A percentile compares a stretch with the other conserved stretches of the same genome.
phyloP scores from a whole-genome alignment of 1,140 invertebrate species.

The Gryon sp. region DNA sequence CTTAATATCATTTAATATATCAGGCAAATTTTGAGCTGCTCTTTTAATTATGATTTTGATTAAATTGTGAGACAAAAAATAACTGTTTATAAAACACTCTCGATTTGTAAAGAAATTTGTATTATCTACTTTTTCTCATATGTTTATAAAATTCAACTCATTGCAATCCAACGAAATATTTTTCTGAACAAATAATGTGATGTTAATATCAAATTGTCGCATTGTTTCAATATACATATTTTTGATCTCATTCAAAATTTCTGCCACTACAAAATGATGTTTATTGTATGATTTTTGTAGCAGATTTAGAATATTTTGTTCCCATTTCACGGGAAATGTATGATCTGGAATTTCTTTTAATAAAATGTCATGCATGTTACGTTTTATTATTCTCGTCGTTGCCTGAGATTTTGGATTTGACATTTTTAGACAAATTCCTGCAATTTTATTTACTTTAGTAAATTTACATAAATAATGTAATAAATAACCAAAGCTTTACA shows the following conservation, averaged over 20 bases:
- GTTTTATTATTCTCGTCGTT: not conserved
- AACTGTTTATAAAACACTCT: slow-evolving; percentile 62
- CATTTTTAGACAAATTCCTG: too few relatives aligned
- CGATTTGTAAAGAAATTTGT: slow-evolving; percentile 50
- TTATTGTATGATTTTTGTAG: slow-evolving; percentile 45
- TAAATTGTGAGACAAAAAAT: slow-evolving; percentile 71
- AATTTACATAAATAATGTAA: too few relatives aligned
- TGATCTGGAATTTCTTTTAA: slow-evolving; percentile 14
- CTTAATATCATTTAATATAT: slow-evolving; percentile 48
- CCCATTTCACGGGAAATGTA: slow-evolving; percentile 23
- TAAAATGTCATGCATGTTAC: slow-evolving; percentile 16
- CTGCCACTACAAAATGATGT: slow-evolving; percentile 53
- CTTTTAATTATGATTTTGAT: slow-evolving; percentile 67
- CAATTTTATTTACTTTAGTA: too few relatives aligned
- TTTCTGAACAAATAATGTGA: not conserved
- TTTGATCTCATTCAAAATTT: slow-evolving; percentile 66
- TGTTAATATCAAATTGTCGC: slow-evolving; percentile 54
- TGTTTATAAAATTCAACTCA: slow-evolving; percentile 2
- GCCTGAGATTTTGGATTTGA: not conserved
- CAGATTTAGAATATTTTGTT: slow-evolving; percentile 27
- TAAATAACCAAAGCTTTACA: too few relatives aligned
- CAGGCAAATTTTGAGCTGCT: slow-evolving; percentile 64
- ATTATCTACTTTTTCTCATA: not conserved
- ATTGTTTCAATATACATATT: slow-evolving; percentile 69
- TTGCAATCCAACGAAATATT: not conserved